These are phyloP conservation scores for Meriones psammophilus DNA, from an alignment of 2,797 vertebrate genomes.

Conservation along the genomic window DNA sequence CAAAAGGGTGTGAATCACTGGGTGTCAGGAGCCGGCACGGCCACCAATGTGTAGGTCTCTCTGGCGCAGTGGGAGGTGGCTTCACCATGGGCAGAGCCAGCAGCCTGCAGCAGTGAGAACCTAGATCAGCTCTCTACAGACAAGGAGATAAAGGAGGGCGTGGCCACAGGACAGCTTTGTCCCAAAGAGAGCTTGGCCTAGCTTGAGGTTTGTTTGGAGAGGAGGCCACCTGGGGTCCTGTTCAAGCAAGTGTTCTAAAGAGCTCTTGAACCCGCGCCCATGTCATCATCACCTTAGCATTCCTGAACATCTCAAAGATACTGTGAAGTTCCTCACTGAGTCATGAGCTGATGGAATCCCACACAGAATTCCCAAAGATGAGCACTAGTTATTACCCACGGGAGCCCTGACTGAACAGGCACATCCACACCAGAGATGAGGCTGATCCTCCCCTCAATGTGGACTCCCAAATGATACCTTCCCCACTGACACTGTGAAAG, in stretches of 20 bases:
- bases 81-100: no score
- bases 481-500: background rate
- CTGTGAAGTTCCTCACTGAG: background rate
- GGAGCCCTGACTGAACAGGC: background rate
- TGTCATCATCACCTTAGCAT: no score
- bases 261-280: background rate
- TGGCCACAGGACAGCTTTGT: background rate
- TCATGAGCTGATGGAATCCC: background rate
- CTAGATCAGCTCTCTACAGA: background rate
- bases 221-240: background rate
- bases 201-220: background rate
- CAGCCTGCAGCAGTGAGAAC: no score
- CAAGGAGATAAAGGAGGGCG: background rate
- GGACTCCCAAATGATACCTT: background rate
- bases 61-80: background rate
- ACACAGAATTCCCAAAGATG: background rate
- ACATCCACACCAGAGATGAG: background rate
- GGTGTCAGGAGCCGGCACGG: background rate
- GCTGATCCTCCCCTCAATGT: background rate
- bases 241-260: background rate
- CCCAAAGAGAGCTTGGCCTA: background rate
- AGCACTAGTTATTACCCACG: background rate
- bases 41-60: background rate
- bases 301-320: background rate
- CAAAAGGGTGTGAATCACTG: no score